A percentile compares a stretch with the other conserved stretches of the same genome.
Evolutionary conservation across 2,888 invertebrate species (phyloP).

Genomic region (Temnothorax unifasciatus): DNA sequence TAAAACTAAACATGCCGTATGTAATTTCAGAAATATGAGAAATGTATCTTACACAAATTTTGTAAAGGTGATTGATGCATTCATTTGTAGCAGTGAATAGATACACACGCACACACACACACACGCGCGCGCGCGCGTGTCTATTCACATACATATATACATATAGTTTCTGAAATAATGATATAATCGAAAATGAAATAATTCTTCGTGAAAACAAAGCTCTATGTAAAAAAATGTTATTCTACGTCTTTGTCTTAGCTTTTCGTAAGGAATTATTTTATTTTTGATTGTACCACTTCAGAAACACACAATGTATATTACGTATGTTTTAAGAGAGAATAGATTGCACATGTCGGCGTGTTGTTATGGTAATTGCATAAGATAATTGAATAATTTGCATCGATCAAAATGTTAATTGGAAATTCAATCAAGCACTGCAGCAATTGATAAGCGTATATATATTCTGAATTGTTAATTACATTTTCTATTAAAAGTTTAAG

Average conservation of each 20-base stretch:
- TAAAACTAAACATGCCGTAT: background rate
- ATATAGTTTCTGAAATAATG: background rate
- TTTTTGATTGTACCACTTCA: background rate
- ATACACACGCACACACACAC: background rate
- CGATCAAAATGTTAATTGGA: conserved; percentile 53
- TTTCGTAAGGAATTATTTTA: background rate
- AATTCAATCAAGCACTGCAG: conserved; percentile 42
- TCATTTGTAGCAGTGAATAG: background rate
- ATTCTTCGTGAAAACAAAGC: background rate
- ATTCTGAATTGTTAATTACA: conserved; percentile 47
- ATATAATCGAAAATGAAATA: background rate
- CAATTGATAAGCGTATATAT: conserved; percentile 38
- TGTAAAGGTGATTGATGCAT: background rate
- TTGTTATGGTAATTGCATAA: conserved; percentile 51
- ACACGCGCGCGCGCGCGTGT: no score
- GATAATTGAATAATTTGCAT: conserved; percentile 54
- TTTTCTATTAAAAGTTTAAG: conserved; percentile 13
- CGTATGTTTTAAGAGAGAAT: conserved; percentile 18
- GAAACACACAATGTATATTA: conserved; percentile 11
- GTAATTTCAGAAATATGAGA: background rate
- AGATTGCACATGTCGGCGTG: background rate
- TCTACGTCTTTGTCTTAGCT: background rate
- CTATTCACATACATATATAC: background rate
- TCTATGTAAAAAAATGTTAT: background rate
- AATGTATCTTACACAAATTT: conserved; percentile 13